Evolutionary conservation across 2,888 invertebrate genomes (phyloP).

Genomic region (Sussaba pulchella): DNA sequence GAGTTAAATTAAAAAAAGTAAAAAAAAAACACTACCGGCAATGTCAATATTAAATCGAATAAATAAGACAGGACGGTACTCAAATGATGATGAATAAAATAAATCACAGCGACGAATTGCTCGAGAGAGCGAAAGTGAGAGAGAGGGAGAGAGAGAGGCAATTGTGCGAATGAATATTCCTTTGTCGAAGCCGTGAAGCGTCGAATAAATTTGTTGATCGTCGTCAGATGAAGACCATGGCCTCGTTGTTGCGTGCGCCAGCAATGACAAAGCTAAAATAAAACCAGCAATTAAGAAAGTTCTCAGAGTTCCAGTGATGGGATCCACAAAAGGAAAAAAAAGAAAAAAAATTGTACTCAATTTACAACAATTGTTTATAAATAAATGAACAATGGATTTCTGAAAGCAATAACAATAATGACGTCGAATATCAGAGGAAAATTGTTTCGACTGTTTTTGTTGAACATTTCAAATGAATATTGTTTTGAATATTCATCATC

Average conservation of each 20-base stretch:
- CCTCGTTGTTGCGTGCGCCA: slow-evolving; percentile 44
- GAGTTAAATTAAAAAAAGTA: neutral
- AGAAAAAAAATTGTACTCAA: no score
- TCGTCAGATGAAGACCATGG: slow-evolving; percentile 25
- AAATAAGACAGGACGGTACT: slow-evolving; percentile 15
- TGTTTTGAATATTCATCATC: neutral
- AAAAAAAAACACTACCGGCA: neutral
- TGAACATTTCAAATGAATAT: neutral
- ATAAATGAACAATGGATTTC: no score
- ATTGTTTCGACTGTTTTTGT: no score
- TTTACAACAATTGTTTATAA: no score
- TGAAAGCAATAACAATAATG: no score
- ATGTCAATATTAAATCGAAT: slow-evolving; percentile 21
- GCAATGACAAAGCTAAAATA: slow-evolving; percentile 21
- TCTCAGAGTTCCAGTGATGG: neutral
- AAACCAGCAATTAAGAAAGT: slow-evolving; percentile 25
- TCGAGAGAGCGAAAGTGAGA: neutral
- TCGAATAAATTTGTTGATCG: slow-evolving; percentile 26
- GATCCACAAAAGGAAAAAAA: neutral
- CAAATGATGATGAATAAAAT: slow-evolving; percentile 15
- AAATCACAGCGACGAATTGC: slow-evolving; percentile 30
- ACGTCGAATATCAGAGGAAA: no score
- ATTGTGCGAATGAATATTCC: slow-evolving; percentile 33
- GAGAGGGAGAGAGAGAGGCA: neutral
- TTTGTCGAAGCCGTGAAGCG: slow-evolving; percentile 4